Percentiles rank a stretch among this genome's conserved stretches.
Conservation (phyloP, 2,797 vertebrate species). For the Xyrichtys novacula region DNA sequence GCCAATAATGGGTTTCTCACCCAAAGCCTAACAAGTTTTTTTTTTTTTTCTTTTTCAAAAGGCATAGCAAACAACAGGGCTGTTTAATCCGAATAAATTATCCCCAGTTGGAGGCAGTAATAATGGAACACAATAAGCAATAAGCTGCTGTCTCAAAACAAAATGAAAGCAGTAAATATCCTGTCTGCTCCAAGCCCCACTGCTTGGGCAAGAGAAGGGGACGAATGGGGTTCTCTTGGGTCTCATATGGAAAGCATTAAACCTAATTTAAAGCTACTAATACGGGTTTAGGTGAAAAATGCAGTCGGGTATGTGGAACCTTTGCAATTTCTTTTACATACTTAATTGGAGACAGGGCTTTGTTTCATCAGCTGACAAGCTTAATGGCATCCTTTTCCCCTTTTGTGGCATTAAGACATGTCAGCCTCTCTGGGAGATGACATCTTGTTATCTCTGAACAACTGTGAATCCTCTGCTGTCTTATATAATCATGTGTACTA, state of each 20-base stretch:
- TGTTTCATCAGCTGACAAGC: slow-evolving; percentile 67
- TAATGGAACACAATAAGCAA: slow-evolving; percentile 84
- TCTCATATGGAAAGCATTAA: slow-evolving; percentile 57
- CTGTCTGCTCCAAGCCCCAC: slow-evolving; percentile 60
- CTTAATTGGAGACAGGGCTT: slow-evolving; percentile 51
- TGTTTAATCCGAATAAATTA: slow-evolving; percentile 89
- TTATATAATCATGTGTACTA: slow-evolving; percentile 59
- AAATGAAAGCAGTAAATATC: slow-evolving; percentile 87
- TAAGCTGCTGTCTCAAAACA: slow-evolving; percentile 80
- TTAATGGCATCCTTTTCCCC: slow-evolving; percentile 50
- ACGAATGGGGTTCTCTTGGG: slow-evolving; percentile 45
- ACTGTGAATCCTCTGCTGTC: slow-evolving; percentile 43
- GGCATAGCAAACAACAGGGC: slow-evolving; percentile 80
- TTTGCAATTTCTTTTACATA: slow-evolving; percentile 49
- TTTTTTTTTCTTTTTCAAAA: slow-evolving; percentile 60
- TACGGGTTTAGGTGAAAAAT: slow-evolving; percentile 51
- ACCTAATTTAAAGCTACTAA: slow-evolving; percentile 61
- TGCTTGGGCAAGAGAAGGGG: slow-evolving; percentile 43
- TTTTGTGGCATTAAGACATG: slow-evolving; percentile 53
- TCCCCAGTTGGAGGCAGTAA: slow-evolving; percentile 84
- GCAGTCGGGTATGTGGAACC: slow-evolving; percentile 7
- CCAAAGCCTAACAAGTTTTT: slow-evolving; percentile 57
- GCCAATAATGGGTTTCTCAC: slow-evolving; percentile 61
- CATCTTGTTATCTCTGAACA: slow-evolving; percentile 63
- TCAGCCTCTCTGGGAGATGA: slow-evolving; percentile 52